These are phyloP conservation scores for Drosophila elegans DNA, from an alignment of 1,140 invertebrate genomes.

Conservation along the genomic window DNA sequence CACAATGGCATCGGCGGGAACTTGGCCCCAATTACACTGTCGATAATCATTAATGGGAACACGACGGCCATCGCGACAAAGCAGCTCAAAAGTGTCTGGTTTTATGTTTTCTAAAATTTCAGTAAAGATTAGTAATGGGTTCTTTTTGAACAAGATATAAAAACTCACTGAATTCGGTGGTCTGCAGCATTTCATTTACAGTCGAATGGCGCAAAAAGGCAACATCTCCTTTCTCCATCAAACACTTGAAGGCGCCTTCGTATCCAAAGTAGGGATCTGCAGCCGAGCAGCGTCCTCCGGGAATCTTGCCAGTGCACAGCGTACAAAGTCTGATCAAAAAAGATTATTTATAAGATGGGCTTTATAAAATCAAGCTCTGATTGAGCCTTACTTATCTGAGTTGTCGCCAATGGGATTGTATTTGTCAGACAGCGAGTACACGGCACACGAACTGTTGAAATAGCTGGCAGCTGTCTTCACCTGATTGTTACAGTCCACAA, in stretches of 20 bases:
- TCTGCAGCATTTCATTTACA: conserved; percentile 89
- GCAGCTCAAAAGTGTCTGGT: conserved; percentile 92
- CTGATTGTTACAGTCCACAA: conserved; percentile 98
- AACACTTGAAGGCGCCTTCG: conserved; percentile 94
- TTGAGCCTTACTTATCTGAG: conserved; percentile 86
- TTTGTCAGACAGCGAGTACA: conserved; percentile 95
- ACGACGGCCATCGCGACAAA: conserved; percentile 93
- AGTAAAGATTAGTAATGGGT: background rate
- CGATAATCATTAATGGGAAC: conserved; percentile 89
- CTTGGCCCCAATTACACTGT: conserved; percentile 94
- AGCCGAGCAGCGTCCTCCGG: conserved; percentile 92
- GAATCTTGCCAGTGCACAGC: conserved; percentile 92
- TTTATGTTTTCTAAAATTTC: conserved; percentile 85
- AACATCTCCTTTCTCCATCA: conserved; percentile 94
- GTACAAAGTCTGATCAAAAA: conserved; percentile 88
- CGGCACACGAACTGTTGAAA: conserved; percentile 96
- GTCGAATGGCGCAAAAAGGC: conserved; percentile 97
- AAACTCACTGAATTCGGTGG: conserved; percentile 86
- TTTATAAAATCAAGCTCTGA: background rate
- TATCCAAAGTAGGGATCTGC: conserved; percentile 96
- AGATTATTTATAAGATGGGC: background rate
- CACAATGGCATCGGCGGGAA: conserved; percentile 95
- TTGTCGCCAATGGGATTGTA: conserved; percentile 97
- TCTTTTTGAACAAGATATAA: background rate
- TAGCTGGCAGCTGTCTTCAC: conserved; percentile 96